Base-by-base conservation (phyloP, 2,888 invertebrate genomes). In the Heteromyza rotundicornis region DNA sequence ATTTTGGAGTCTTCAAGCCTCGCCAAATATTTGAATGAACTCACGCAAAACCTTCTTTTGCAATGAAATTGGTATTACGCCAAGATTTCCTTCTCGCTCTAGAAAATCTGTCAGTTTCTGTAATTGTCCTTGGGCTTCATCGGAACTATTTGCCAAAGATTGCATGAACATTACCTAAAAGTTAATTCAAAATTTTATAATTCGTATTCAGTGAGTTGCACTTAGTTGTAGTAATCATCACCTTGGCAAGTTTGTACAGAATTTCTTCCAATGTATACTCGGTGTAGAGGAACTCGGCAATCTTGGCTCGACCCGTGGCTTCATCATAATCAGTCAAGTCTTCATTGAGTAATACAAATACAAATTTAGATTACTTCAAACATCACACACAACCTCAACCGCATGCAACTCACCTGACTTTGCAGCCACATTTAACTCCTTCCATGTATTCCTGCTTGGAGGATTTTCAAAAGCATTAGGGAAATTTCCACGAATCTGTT, bases 191-290 rank as follows among this genome's bases (percentile, higher is more conserved):
- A 24, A 16, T 2, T 16, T 32, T 20, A 59, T 1, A 32, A 47
- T 27, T 17, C 2, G 2, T 12, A 20, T 16, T 5, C 5, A 35
- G 5, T 3, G 1, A 7, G 2, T 2, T 2, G 1, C n/a, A 7
- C 2, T 16, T 12, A n/a, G 7, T 1, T 0, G n/a, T n/a, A n/a
- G 19, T 20, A 32, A 7, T 49, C 27, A 61, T 63, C 75, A 87
- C 90, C 86, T 91, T 91, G 20, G 92, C 91, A 55, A 92, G 84
- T 72, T 92, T 91, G 77, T 92, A 92, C 67, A 92, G 90, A 19
- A 92, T 89, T 81, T 92, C 91, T 80, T 92, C 91, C 59, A 92
- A 84, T 62, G 77, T 76, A 76, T 90, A 91, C 78, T 92, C 90
- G 1, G 90, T 90, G 84, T 91, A 90, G 7, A 91, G 84, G 57